These are phyloP conservation scores for Dipodomys spectabilis DNA, from an alignment of 2,113 vertebrate species.

Conservation along the genomic window DNA sequence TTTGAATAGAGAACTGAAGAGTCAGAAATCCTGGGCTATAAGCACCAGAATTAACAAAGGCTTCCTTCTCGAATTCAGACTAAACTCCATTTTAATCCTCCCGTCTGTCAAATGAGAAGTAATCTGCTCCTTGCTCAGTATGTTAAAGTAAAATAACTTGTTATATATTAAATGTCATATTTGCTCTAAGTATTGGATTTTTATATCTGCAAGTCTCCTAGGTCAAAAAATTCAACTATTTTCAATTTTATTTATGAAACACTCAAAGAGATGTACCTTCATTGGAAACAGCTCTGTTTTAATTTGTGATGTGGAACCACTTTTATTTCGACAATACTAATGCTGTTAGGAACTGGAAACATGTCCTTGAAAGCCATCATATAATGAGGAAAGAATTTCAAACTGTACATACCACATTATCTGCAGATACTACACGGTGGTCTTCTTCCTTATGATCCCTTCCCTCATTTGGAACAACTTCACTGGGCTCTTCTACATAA, in stretches of 20 bases:
- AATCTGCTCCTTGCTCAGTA: slow-evolving; percentile 46
- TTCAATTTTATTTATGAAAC: slow-evolving; percentile 44
- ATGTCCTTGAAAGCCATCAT: background rate
- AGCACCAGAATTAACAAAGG: slow-evolving; percentile 43
- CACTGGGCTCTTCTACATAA: slow-evolving; percentile 90
- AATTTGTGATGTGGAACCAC: slow-evolving; percentile 15
- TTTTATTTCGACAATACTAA: slow-evolving; percentile 43
- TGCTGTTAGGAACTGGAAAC: slow-evolving; percentile 32
- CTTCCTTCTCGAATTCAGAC: slow-evolving; percentile 38
- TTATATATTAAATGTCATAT: slow-evolving; percentile 48
- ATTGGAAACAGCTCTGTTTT: background rate
- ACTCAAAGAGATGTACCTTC: background rate
- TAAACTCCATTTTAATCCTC: slow-evolving; percentile 53
- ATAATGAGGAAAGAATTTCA: slow-evolving; percentile 29
- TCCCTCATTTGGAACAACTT: slow-evolving; percentile 89
- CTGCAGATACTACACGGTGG: slow-evolving; percentile 83
- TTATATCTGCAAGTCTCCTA: slow-evolving; percentile 14
- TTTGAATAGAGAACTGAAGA: slow-evolving; percentile 18
- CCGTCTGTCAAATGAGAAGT: slow-evolving; percentile 46
- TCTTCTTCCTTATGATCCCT: slow-evolving; percentile 87
- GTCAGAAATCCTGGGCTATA: slow-evolving; percentile 2
- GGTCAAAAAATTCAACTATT: background rate
- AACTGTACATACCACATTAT: slow-evolving; percentile 93
- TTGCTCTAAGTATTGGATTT: slow-evolving; percentile 18
- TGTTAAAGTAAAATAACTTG: slow-evolving; percentile 57